These are phyloP conservation scores for Odontomachus brunneus DNA, from an alignment of 1,140 invertebrate genomes.

Conservation along the genomic window DNA sequence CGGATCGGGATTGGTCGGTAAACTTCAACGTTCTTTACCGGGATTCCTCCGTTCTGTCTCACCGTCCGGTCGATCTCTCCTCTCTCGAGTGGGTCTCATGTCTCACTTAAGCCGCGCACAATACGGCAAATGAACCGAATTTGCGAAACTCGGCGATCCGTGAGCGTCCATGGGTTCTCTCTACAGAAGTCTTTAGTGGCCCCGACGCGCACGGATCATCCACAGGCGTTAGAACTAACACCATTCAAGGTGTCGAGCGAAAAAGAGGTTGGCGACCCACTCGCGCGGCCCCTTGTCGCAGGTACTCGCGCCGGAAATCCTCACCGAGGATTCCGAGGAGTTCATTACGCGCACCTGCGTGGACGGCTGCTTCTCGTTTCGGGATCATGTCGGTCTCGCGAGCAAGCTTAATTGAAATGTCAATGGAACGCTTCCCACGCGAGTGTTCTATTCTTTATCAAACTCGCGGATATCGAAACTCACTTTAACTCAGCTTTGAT, in stretches of 20 bases:
- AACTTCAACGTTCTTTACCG: slow-evolving; percentile 84
- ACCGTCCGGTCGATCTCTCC: slow-evolving; percentile 53
- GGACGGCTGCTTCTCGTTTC: slow-evolving; percentile 52
- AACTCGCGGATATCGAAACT: neutral
- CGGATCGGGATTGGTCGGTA: slow-evolving; percentile 75
- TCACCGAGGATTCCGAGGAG: slow-evolving; percentile 73
- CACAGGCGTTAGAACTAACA: slow-evolving; percentile 85
- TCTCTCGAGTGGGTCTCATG: slow-evolving; percentile 79
- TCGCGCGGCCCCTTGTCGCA: slow-evolving; percentile 66
- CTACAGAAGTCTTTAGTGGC: slow-evolving; percentile 75
- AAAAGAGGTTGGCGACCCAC: slow-evolving; percentile 76
- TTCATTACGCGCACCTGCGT: slow-evolving; percentile 78
- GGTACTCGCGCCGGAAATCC: slow-evolving; percentile 74
- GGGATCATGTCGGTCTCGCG: slow-evolving; percentile 29
- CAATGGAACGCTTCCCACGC: slow-evolving; percentile 54
- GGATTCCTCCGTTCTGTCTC: slow-evolving; percentile 75
- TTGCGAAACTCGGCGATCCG: slow-evolving; percentile 83
- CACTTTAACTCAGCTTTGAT: slow-evolving; percentile 29
- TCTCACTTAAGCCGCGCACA: slow-evolving; percentile 82
- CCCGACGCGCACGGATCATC: slow-evolving; percentile 66
- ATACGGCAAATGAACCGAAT: slow-evolving; percentile 86
- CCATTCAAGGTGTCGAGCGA: slow-evolving; percentile 83
- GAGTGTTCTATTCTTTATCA: slow-evolving; percentile 28
- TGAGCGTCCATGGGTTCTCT: slow-evolving; percentile 35
- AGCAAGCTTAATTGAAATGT: slow-evolving; percentile 53